These are phyloP conservation scores for Agrochola circellaris DNA, from an alignment of 2,888 invertebrate species.

Conservation along the genomic window DNA sequence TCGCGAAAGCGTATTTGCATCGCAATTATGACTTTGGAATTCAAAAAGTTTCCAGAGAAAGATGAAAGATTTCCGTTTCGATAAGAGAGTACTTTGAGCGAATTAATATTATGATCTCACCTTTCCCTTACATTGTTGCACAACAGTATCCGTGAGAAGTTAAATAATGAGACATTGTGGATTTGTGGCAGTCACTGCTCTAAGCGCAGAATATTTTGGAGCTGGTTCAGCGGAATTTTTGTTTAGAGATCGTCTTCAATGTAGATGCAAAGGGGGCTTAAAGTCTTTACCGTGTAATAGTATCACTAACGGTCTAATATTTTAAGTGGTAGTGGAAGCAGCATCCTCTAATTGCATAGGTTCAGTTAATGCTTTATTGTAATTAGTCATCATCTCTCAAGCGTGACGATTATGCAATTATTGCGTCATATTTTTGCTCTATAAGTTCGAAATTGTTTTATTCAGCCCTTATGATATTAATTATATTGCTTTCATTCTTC, in stretches of 20 bases:
- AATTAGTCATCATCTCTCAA: background rate
- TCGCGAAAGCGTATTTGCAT: conserved; percentile 64
- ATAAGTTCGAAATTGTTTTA: background rate
- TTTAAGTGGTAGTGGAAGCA: background rate
- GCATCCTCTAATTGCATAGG: background rate
- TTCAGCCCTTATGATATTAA: background rate
- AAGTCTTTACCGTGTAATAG: background rate
- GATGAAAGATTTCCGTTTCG: conserved; percentile 64
- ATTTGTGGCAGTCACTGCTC: conserved; percentile 28
- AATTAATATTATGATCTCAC: conserved; percentile 79
- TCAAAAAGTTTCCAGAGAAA: conserved; percentile 54
- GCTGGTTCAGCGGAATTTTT: background rate
- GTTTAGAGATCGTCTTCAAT: background rate
- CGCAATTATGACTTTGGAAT: conserved; percentile 57
- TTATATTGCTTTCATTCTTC: background rate
- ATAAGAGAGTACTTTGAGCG: conserved; percentile 68
- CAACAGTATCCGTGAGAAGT: conserved; percentile 80
- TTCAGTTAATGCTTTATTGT: background rate
- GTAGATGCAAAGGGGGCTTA: background rate
- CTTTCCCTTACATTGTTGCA: conserved; percentile 83
- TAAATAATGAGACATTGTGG: conserved; percentile 76
- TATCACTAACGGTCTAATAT: background rate
- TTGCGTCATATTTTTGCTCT: background rate
- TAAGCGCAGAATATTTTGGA: conserved; percentile 22
- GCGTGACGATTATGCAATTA: background rate